A percentile compares a stretch with the other conserved stretches of the same genome.
phyloP scores from a whole-genome alignment of 2,888 invertebrate genomes.

The Phanerotoma sp. region DNA sequence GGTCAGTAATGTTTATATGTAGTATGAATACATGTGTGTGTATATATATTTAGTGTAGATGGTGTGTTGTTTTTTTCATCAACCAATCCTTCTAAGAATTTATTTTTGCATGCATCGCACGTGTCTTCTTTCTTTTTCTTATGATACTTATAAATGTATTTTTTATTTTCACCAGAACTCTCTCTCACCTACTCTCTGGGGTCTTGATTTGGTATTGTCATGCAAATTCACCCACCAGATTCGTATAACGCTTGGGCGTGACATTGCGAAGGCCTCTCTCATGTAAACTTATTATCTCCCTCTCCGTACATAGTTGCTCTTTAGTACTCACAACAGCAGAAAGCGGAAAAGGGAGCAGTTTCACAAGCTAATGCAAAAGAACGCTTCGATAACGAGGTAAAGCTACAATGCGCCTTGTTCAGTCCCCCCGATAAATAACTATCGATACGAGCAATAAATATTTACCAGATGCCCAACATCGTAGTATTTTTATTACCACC shows the following conservation, averaged over 20 bases:
- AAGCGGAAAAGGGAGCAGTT: slow-evolving; percentile 12
- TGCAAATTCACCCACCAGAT: slow-evolving; percentile 38
- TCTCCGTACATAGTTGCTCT: background rate
- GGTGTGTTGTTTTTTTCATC: background rate
- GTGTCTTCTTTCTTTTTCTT: background rate
- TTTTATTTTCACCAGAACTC: slow-evolving; percentile 11
- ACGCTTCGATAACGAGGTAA: slow-evolving; percentile 18
- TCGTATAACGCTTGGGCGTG: slow-evolving; percentile 25
- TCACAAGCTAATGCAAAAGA: slow-evolving; percentile 16
- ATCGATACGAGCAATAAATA: slow-evolving; percentile 17
- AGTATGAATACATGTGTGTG: too few relatives aligned
- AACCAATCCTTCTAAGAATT: slow-evolving; percentile 22
- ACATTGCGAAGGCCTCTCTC: slow-evolving; percentile 13
- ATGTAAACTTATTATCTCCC: slow-evolving; percentile 16
- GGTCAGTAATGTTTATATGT: too few relatives aligned
- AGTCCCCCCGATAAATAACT: slow-evolving; percentile 18
- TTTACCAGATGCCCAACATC: slow-evolving; percentile 2
- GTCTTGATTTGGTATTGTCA: slow-evolving; percentile 45
- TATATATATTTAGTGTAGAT: background rate
- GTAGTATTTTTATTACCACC: background rate
- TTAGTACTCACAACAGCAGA: background rate
- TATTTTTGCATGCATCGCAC: slow-evolving; percentile 23
- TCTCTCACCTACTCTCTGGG: slow-evolving; percentile 9
- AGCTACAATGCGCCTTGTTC: slow-evolving; percentile 21
- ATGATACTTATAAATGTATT: background rate